Evolutionary conservation across 2,797 vertebrate species (phyloP), one percentile per base, ranked within the genome.

Genomic region (Holocentrus rufus): DNA sequence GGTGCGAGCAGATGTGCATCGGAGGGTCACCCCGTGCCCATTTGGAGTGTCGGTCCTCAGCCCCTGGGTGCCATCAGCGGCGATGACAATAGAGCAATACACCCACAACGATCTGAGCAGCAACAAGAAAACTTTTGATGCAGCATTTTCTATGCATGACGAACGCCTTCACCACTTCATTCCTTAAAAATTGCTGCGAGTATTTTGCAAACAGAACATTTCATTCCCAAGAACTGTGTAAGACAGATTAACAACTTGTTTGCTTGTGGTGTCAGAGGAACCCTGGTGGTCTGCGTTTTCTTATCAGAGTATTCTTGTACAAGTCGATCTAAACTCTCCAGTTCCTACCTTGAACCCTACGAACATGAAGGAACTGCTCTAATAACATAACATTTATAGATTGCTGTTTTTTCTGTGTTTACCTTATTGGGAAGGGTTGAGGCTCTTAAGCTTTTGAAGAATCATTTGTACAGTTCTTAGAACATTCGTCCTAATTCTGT

Each of bases 1-100:
- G 90, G 90, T 86, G 89, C 47, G 58, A 92, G 79, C 92, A 93
- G 90, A 92, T 93, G 90, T 93, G 66, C 60, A 58, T 65, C 71
- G 22, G 64, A 76, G 75, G 81, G 79, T 88, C 87, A 74, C 64
- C 64, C 69, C 27, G 39, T 69, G 65, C 23, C 55, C 34, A 2
- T 69, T 70, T 20, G 20, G 58, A 75, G 61, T 34, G 54, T 8
- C 67, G 56, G 60, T 65, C 63, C 54, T 47, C 69, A 30, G 57
- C 25, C 46, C 23, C 20, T 52, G 53, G 31, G 20, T 27, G 42
- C 46, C 25, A 25, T 52, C 50, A 8, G 34, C 20, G 15, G 42
- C 58, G 47, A 15, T 11, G 44, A 5, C 64, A 54, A 15, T 31
- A 56, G 39, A 18, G 36, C 17, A 47, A n/a, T 46, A 46, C 60